Conservation (phyloP, 2,113 vertebrate species). For the Clinocottus analis region DNA sequence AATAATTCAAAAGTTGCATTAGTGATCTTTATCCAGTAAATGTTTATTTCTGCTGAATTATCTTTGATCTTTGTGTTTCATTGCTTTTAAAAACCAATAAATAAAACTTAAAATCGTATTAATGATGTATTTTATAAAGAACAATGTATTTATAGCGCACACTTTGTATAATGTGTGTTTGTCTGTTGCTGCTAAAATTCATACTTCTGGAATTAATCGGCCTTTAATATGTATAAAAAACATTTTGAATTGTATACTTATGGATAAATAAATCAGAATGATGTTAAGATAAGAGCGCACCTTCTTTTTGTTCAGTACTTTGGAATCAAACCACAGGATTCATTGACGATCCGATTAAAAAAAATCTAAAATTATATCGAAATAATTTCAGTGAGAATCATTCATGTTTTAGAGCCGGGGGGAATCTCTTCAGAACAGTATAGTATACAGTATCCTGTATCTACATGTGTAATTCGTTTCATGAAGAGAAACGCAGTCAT, state of each 20-base stretch:
- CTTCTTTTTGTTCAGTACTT: not conserved
- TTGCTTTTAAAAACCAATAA: not conserved
- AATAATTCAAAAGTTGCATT: not conserved
- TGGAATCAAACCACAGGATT: not conserved
- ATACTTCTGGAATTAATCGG: not conserved
- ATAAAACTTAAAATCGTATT: not conserved
- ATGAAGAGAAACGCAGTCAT: not conserved
- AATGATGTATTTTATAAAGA: not conserved
- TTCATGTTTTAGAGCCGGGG: not conserved
- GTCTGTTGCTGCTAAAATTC: not conserved
- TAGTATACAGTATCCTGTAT: not conserved
- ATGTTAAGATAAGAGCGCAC: not conserved
- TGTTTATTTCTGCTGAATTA: not conserved
- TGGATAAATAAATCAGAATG: not conserved
- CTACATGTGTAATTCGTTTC: not conserved
- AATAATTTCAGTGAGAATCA: not conserved
- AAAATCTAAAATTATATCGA: not conserved
- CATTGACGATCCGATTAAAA: not conserved
- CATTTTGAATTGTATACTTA: not conserved
- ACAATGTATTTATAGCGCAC: not conserved
- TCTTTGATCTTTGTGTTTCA: not conserved
- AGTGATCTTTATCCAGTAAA: not conserved
- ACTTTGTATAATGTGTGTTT: too few species aligned
- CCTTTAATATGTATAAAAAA: too few species aligned
- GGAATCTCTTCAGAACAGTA: not conserved